A percentile compares a stretch with the other conserved stretches of the same genome.
Conservation (phyloP, 2,888 invertebrate genomes). For the Stenichneumon culpator region DNA sequence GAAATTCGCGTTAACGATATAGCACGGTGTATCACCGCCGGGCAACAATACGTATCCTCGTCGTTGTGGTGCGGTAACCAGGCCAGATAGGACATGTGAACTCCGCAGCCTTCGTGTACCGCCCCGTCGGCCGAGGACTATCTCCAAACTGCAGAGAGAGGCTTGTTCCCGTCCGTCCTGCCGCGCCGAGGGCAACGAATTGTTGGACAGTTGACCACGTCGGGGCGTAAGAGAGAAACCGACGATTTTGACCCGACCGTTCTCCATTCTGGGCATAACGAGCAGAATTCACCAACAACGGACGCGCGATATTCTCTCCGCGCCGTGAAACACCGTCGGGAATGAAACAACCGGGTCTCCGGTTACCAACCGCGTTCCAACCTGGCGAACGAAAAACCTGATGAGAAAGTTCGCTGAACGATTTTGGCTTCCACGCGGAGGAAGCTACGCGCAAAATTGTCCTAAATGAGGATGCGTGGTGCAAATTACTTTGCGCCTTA, state of each 20-base stretch:
- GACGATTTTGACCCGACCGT: background rate
- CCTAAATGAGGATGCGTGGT: too few species aligned
- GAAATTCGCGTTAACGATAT: slow-evolving; percentile 18
- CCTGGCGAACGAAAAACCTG: too few species aligned
- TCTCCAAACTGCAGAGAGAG: slow-evolving; percentile 13
- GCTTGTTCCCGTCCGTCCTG: background rate
- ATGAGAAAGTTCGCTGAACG: too few species aligned
- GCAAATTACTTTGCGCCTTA: too few species aligned
- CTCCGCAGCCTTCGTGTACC: background rate
- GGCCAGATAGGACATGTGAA: slow-evolving; percentile 24
- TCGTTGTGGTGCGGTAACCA: background rate
- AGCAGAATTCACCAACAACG: slow-evolving; percentile 43
- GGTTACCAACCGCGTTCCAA: too few species aligned
- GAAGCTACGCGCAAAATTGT: too few species aligned
- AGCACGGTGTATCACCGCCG: slow-evolving; percentile 3
- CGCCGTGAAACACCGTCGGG: too few species aligned
- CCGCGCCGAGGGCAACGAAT: slow-evolving; percentile 19
- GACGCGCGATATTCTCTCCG: too few species aligned
- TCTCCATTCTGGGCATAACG: background rate
- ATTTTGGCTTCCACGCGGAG: too few species aligned
- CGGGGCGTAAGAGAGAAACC: slow-evolving; percentile 1
- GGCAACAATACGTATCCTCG: background rate
- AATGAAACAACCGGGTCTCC: too few species aligned
- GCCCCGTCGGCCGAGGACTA: slow-evolving; percentile 3
- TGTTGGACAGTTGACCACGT: slow-evolving; percentile 26